These are phyloP conservation scores for Anadara kagoshimensis DNA, from an alignment of 1,140 invertebrate species.

Conservation along the genomic window DNA sequence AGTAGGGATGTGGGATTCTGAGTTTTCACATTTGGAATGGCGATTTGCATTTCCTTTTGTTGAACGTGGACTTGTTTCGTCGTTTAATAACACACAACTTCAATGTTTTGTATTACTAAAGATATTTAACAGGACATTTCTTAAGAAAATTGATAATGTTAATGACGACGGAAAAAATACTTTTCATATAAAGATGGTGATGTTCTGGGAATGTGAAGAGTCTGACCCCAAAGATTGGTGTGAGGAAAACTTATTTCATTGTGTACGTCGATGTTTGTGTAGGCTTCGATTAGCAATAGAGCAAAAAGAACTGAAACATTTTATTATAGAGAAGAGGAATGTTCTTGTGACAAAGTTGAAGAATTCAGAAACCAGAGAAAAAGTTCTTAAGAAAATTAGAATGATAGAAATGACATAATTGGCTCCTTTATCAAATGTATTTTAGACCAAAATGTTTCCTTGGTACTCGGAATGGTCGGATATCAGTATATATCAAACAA, in stretches of 20 bases:
- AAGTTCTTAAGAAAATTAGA: no score
- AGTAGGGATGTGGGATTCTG: slow-evolving; percentile 13
- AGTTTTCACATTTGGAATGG: slow-evolving; percentile 10
- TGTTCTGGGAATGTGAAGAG: slow-evolving; percentile 25
- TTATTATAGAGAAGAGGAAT: no score
- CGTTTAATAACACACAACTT: slow-evolving; percentile 19
- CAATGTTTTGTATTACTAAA: slow-evolving; percentile 23
- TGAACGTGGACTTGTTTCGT: slow-evolving; percentile 15
- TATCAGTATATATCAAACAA: no score
- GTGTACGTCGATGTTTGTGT: slow-evolving; percentile 4
- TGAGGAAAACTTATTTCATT: no score
- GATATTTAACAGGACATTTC: background rate
- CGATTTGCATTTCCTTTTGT: slow-evolving; percentile 11
- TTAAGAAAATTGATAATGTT: background rate
- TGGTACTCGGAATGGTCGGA: no score
- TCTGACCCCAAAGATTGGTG: background rate
- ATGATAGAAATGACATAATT: no score
- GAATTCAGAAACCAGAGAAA: no score
- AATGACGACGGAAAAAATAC: slow-evolving; percentile 7
- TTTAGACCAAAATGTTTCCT: no score
- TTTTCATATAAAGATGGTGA: slow-evolving; percentile 22
- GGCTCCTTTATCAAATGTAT: no score
- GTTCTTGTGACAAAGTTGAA: no score
- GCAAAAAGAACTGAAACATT: no score
- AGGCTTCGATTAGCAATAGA: no score